phyloP scores from a whole-genome alignment of 30 jellyfish, hydroid and myxozoan genomes.

The Clytia hemisphaerica region DNA sequence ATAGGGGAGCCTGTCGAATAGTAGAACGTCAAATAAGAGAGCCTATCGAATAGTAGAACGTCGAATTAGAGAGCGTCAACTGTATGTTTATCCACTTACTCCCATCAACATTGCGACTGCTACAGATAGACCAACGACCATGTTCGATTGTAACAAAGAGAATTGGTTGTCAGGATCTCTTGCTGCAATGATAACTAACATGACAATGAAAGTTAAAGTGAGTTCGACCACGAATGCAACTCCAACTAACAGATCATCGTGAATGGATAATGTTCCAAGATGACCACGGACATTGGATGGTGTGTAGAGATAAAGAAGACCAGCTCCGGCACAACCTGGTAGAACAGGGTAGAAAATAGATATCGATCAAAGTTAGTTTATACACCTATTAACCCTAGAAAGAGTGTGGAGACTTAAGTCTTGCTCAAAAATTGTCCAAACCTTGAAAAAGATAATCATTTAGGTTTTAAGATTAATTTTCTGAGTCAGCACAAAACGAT shows the following conservation, averaged over 20 bases:
- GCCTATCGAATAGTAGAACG: no score
- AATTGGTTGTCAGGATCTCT: background rate
- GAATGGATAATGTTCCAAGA: background rate
- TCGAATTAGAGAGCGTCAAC: background rate
- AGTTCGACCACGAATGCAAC: conserved; percentile 8
- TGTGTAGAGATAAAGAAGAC: conserved; percentile 12
- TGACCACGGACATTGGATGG: background rate
- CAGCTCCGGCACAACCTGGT: conserved; percentile 17
- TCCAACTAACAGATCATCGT: background rate
- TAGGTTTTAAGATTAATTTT: no score
- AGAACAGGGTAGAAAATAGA: background rate
- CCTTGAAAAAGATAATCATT: no score
- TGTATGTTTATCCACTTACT: background rate
- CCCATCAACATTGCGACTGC: conserved; percentile 5
- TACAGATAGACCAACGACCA: conserved; percentile 6
- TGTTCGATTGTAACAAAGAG: background rate
- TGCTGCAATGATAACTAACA: background rate
- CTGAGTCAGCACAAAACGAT: no score
- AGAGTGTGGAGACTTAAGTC: no score
- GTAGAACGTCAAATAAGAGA: no score
- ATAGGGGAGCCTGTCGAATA: no score
- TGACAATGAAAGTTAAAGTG: conserved; percentile 1
- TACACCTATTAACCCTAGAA: no score
- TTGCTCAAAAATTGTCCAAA: no score
- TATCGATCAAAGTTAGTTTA: no score